Evolutionary conservation across 2,797 vertebrate species (phyloP).

Genomic region (Parambassis ranga): DNA sequence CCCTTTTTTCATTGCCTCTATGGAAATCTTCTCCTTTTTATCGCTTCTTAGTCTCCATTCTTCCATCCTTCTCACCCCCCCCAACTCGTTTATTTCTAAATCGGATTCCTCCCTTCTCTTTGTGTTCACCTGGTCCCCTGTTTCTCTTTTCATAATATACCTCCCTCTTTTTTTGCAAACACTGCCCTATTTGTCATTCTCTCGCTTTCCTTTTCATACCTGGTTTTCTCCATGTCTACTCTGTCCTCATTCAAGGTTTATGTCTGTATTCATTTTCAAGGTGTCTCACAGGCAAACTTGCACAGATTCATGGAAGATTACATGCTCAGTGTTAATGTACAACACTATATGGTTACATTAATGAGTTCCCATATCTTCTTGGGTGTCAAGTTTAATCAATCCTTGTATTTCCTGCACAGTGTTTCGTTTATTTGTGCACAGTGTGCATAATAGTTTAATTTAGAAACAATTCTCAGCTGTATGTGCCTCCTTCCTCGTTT

Average conservation of each 20-base stretch:
- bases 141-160: constrained; percentile 36
- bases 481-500: not conserved
- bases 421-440: not conserved
- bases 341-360: not conserved
- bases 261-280: constrained; percentile 14
- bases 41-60: constrained; percentile 18
- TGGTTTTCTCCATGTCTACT: constrained; percentile 12
- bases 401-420: constrained; percentile 15
- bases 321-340: not conserved
- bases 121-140: constrained; percentile 54
- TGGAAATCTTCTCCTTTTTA: constrained; percentile 64
- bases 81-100: constrained; percentile 61
- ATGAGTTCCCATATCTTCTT: not conserved
- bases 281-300: not conserved
- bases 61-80: constrained; percentile 11
- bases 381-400: constrained; percentile 21
- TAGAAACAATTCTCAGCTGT: not conserved
- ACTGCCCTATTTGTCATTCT: constrained; percentile 36
- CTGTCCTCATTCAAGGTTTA: not conserved
- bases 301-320: not conserved
- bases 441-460: constrained; percentile 17
- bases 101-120: constrained; percentile 43
- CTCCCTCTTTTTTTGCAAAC: constrained; percentile 12
- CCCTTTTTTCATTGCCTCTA: constrained; percentile 23
- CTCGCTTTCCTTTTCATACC: not conserved